Evolutionary conservation across 2,888 invertebrate genomes (phyloP), one percentile per base, ranked within the genome.

Genomic region (Cantharis lateralis): DNA sequence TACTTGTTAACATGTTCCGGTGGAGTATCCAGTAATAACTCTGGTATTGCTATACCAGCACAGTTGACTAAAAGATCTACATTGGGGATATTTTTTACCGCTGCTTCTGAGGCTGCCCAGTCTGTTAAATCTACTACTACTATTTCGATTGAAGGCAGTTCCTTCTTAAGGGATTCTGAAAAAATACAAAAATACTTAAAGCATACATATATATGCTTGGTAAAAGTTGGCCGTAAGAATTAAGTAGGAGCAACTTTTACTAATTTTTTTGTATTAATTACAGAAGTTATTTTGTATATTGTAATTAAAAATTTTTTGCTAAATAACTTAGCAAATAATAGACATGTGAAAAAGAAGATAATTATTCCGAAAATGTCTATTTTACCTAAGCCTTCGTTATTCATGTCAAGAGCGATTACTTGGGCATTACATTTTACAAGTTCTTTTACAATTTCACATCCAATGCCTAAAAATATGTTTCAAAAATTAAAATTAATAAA

Each of bases 11-110:
- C 91, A 80, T 92, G 92, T 74, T 93, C 90, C 75, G 93, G 91
- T 3, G 91, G 91, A 32, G 93, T 89, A 63, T 94, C 91, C 0
- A 93, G 88, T 83, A 98, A 94, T 0, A 95, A 91, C 80, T 92
- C 92, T 32, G 95, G 90, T 62, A 90, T 86, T 3, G 94, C 93
- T 20, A 94, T 87, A 1, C 93, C 98, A 2, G 98, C 98, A 90
- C 97, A 98, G 85, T 98, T 98, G 0, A 98, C 96, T 24, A 98
- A 87, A 5, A 95, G 91, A 88, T 98, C 95, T 80, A 97, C 91
- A 0, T 92, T 92, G 20, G 94, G 90, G 62, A 92, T 89, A 81
- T 90, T 89, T 72, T 88, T 80, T 0, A 95, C 84, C 0, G 89
- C 91, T 77, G 89, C 86, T 77, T 92, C 91, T 0, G 96, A 94